Percentiles rank a stretch among this genome's conserved stretches.
phyloP scores from a whole-genome alignment of 1,140 invertebrate species.

The Micrasema longulum region DNA sequence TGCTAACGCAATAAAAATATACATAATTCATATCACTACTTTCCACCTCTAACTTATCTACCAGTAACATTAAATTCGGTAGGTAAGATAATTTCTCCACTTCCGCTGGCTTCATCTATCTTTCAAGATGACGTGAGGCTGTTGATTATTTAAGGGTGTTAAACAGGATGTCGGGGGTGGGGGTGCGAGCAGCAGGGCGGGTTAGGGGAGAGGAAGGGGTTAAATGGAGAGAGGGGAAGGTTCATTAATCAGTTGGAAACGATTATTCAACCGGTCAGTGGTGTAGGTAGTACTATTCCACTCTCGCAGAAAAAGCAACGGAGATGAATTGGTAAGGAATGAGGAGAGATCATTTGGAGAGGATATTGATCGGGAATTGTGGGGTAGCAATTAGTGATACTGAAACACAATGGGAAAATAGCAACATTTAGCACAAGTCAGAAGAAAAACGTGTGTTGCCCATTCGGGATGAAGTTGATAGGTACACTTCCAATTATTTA shows the following conservation, averaged over 20 bases:
- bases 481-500: too few relatives aligned
- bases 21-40: too few relatives aligned
- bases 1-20: too few relatives aligned
- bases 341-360: constrained; percentile 29
- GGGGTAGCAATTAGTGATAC: constrained; percentile 27
- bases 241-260: constrained; percentile 55
- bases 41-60: too few relatives aligned
- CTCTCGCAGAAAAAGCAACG: constrained; percentile 12
- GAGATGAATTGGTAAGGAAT: constrained; percentile 33
- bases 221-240: constrained; percentile 38
- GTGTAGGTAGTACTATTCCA: neutral
- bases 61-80: too few relatives aligned
- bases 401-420: constrained; percentile 6
- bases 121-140: constrained; percentile 31
- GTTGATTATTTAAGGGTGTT: constrained; percentile 52
- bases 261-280: constrained; percentile 53
- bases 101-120: constrained; percentile 15
- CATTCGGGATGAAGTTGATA: too few relatives aligned
- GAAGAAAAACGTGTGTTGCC: too few relatives aligned
- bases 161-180: constrained; percentile 22
- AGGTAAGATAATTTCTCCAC: too few relatives aligned
- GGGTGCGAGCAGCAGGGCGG: constrained; percentile 1
- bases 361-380: constrained; percentile 29
- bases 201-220: constrained; percentile 23
- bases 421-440: neutral